Evolutionary conservation across 2,113 vertebrate genomes (phyloP), one percentile per base, ranked within the genome.

Genomic region (Hypocryptadius cinnamomeus): DNA sequence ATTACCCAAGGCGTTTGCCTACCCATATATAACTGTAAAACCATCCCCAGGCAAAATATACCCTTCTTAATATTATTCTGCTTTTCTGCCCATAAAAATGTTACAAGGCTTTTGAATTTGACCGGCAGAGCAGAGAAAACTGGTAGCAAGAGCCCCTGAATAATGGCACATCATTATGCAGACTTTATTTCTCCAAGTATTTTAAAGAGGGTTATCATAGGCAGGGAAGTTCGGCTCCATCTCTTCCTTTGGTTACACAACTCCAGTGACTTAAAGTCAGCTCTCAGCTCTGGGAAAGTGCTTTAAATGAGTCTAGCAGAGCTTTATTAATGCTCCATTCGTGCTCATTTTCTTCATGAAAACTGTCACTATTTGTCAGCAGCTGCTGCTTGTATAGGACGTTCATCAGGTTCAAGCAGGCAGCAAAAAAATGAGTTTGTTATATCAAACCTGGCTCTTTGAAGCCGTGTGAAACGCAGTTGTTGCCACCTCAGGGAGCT

Each of bases 341-440:
- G 19, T 8, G 72, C 25, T 90, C 76, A 79, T 80, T 95, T 92
- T 90, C 85, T 69, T 74, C 72, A 1, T 61, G 54, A 31, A 50
- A 74, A 35, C 92, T 91, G 85, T 91, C 94, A 86, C 57, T 65
- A 39, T 48, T 83, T 83, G 68, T 90, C 85, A 96, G 72, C 76
- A 84, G 3, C 82, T 81, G 65, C 90, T 78, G 65, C 48, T 68
- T 37, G 1, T 31, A 35, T 2, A 1, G 44, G 54, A 90, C 60
- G 61, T 91, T 95, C 79, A 93, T 94, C 72, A 71, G 65, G 48
- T 86, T 96, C 93, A 95, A 93, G 76, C 3, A 90, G 90, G 90
- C 85, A 94, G 93, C 79, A 96, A 86, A 71, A 71, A 87, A 89
- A 79, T 10, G 11, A 65, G 79, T 40, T 85, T 78, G 60, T 88